A percentile compares a stretch with the other conserved stretches of the same genome.
These are phyloP conservation scores for Ochotona curzoniae DNA, from an alignment of 2,113 vertebrate species.

Conservation along the genomic window DNA sequence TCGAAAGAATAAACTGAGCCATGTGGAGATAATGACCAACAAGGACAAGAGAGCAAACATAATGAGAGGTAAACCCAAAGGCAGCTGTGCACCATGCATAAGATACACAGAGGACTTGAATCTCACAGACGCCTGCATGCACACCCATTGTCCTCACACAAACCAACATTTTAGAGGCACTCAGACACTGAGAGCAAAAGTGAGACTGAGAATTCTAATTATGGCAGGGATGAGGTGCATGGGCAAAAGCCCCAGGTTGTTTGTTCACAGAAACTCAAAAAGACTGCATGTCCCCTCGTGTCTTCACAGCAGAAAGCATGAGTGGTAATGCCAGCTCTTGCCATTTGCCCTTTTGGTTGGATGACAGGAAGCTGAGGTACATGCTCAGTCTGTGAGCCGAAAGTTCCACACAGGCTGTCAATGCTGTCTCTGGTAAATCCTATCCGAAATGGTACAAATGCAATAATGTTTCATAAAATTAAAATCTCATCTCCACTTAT, in stretches of 20 bases:
- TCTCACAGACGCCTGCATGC: background rate
- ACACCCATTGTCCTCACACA: background rate
- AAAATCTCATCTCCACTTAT: background rate
- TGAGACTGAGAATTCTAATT: constrained; percentile 8
- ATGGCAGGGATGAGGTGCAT: background rate
- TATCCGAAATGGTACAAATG: background rate
- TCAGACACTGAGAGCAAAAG: background rate
- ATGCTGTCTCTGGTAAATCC: background rate
- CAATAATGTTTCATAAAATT: background rate
- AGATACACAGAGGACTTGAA: background rate
- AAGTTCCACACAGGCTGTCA: background rate
- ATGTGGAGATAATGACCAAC: background rate
- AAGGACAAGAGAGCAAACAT: background rate
- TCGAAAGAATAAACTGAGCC: background rate
- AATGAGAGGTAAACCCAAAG: background rate
- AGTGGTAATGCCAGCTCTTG: background rate
- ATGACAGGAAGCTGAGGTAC: background rate
- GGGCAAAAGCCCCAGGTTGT: background rate
- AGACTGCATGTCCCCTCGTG: background rate
- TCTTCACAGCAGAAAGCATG: background rate
- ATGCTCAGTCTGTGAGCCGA: background rate
- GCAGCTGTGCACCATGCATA: background rate
- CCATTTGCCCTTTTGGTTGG: background rate
- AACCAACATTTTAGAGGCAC: background rate
- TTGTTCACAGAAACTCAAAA: background rate